These are phyloP conservation scores for Temnothorax nylanderi DNA, from an alignment of 1,140 invertebrate genomes.

Conservation along the genomic window DNA sequence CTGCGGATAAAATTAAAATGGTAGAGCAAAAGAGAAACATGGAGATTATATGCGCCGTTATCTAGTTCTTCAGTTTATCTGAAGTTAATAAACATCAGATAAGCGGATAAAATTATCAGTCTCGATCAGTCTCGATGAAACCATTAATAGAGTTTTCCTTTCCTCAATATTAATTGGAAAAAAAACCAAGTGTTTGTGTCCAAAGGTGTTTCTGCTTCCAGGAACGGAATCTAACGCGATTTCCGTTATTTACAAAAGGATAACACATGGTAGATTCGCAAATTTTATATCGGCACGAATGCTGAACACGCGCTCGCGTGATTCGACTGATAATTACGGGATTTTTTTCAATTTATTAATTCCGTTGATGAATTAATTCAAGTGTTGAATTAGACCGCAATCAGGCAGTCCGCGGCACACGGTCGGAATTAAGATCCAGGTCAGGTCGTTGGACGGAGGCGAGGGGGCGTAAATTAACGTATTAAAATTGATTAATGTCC, in stretches of 20 bases:
- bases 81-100: neutral
- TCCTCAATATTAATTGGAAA: neutral
- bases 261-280: neutral
- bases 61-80: neutral
- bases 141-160: neutral
- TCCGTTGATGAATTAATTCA: constrained; percentile 75
- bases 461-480: constrained; percentile 69
- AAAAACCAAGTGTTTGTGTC: neutral
- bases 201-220: neutral
- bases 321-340: constrained; percentile 70
- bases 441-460: constrained; percentile 70
- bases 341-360: constrained; percentile 72
- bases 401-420: constrained; percentile 67
- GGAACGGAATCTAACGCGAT: neutral
- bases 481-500: constrained; percentile 79
- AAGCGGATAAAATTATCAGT: neutral
- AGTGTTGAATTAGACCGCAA: constrained; percentile 79
- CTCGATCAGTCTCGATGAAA: neutral
- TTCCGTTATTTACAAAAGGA: neutral
- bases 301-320: constrained; percentile 7
- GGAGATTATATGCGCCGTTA: neutral
- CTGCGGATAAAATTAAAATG: neutral
- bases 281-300: neutral
- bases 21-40: too few species aligned
- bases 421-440: constrained; percentile 69